Conservation (phyloP, 2,888 invertebrate genomes). For the Zhuqinia jingwanae region DNA sequence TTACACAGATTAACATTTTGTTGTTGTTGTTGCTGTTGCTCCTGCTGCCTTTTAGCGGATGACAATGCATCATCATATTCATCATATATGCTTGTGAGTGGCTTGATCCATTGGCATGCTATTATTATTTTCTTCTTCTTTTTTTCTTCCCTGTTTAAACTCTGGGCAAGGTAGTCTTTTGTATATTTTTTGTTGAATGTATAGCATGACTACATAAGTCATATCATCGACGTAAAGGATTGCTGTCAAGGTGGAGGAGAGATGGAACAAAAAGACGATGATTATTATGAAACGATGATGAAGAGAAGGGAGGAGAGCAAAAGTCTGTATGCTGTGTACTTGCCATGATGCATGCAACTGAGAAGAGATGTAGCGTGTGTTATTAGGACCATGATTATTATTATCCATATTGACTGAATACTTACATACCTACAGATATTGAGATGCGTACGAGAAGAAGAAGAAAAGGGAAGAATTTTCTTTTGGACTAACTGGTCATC, state of each 20-base stretch:
- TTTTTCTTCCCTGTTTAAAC: not conserved
- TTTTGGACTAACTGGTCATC: conserved; percentile 44
- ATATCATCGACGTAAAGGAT: conserved; percentile 37
- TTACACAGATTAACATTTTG: too few relatives aligned
- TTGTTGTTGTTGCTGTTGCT: too few relatives aligned
- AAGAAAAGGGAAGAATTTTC: conserved; percentile 10
- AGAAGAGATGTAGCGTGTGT: not conserved
- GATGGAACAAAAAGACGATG: conserved; percentile 56
- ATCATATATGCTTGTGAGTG: too few relatives aligned
- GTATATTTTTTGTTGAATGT: not conserved
- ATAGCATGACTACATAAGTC: not conserved
- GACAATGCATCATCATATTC: too few relatives aligned
- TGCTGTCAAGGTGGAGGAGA: conserved; percentile 42
- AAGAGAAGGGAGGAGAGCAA: conserved; percentile 51
- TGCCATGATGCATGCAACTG: too few relatives aligned
- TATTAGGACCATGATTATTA: conserved; percentile 12
- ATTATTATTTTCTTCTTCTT: not conserved
- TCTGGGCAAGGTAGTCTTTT: too few relatives aligned
- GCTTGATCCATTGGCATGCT: too few relatives aligned
- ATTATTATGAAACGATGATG: conserved; percentile 64
- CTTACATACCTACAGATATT: too few relatives aligned
- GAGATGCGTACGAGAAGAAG: too few relatives aligned
- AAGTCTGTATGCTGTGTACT: too few relatives aligned
- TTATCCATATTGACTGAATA: conserved; percentile 17
- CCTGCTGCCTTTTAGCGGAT: too few relatives aligned